Evolutionary conservation across 2,888 invertebrate genomes (phyloP), one percentile per base, ranked within the genome.

Genomic region (Fragum fragum): DNA sequence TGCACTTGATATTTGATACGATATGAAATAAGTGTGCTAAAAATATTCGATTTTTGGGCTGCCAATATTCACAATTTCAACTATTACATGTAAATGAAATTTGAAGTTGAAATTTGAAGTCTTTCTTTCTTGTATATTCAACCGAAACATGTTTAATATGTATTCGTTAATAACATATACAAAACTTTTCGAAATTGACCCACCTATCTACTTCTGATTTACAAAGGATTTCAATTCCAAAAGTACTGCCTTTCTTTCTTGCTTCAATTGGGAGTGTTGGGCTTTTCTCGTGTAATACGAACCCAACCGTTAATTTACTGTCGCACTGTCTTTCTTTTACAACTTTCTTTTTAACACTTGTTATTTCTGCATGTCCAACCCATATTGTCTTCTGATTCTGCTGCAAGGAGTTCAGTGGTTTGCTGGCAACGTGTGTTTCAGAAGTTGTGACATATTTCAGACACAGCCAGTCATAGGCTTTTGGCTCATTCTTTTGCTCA

Each of bases 171-270:
- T n/a, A n/a, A n/a, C n/a, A n/a, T n/a, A n/a, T n/a, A n/a, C n/a
- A n/a, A n/a, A n/a, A n/a, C n/a, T n/a, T n/a, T n/a, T n/a, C n/a
- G n/a, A n/a, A n/a, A n/a, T n/a, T n/a, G n/a, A 47, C 47, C 23
- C 53, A 82, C 82, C 82, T 75, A 59, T 82, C 82, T 36, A 82
- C 82, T 61, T 82, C 82, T 16, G 78, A 75, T 32, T 82, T 82
- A 42, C 68, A 23, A 32, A 82, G 52, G 23, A 82, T 53, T 26
- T 82, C 82, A n/a, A 82, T 78, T 29, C 76, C 66, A 21, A 78
- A 82, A 36, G 23, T 66, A 21, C 36, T 39, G n/a, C 26, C 39
- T 14, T 32, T 47, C 52, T 69, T 26, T 32, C 47, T 63, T 0
- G 72, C 42, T 23, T 66, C 59, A 1, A 26, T 23, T 16, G 73